Conservation (phyloP, 2,113 vertebrate genomes). For the Semnornis frantzii region DNA sequence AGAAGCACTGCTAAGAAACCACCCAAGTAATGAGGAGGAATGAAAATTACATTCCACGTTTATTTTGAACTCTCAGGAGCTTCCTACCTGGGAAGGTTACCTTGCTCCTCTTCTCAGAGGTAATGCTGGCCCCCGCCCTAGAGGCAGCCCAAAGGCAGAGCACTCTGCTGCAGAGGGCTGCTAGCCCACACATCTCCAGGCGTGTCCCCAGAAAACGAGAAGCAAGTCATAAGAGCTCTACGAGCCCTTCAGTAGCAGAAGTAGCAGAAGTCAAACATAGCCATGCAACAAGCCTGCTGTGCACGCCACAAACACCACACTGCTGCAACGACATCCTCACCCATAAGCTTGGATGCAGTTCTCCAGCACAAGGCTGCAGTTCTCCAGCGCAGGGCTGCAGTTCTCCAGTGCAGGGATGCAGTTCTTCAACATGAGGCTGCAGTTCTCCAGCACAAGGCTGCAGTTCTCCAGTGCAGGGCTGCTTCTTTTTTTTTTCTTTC, state of each 20-base stretch:
- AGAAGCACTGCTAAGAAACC: not conserved
- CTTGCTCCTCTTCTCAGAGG: not conserved
- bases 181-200: not conserved
- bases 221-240: not conserved
- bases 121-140: not conserved
- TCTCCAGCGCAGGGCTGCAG: fast-evolving
- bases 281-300: fast-evolving
- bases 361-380: not conserved
- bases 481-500: not conserved
- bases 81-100: not conserved
- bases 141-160: not conserved
- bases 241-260: not conserved
- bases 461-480: not conserved
- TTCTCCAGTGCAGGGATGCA: fast-evolving
- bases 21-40: not conserved
- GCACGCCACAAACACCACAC: fast-evolving
- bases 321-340: fast-evolving
- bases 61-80: not conserved
- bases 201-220: not conserved
- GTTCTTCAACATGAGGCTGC: not conserved
- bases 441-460: not conserved
- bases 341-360: fast-evolving
- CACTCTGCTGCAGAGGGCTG: not conserved
- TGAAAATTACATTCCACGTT: fast-evolving
- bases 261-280: not conserved